Percentiles rank a stretch among this genome's conserved stretches.
Evolutionary conservation across 2,888 invertebrate species (phyloP).

Genomic region (Acronicta leporina): DNA sequence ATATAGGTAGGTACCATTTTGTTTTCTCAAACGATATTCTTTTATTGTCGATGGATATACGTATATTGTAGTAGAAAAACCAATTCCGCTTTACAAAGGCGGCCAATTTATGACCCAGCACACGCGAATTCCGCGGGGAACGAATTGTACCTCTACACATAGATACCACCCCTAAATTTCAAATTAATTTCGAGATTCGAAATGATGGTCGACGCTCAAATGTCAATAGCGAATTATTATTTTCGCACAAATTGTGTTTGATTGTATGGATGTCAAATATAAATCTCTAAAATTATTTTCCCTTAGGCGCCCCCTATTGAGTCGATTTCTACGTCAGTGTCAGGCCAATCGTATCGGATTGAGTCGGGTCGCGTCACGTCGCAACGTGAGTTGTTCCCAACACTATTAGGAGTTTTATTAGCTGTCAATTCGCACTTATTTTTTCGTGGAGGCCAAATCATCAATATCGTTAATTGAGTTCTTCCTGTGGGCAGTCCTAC

Average conservation of each 20-base stretch:
- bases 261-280: constrained; percentile 60
- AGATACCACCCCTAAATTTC: constrained; percentile 55
- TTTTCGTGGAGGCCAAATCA: constrained; percentile 40
- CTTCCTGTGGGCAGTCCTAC: constrained; percentile 28
- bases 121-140: constrained; percentile 62
- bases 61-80: constrained; percentile 76
- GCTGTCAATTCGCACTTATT: constrained; percentile 68
- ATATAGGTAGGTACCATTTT: constrained; percentile 34
- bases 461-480: constrained; percentile 49
- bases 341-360: constrained; percentile 67
- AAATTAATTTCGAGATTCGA: constrained; percentile 63
- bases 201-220: constrained; percentile 57
- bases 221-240: constrained; percentile 54
- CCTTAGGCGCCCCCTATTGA: constrained; percentile 51
- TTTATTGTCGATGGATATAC: constrained; percentile 56
- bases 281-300: constrained; percentile 62
- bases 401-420: constrained; percentile 77
- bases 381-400: constrained; percentile 64
- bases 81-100: constrained; percentile 79
- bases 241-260: constrained; percentile 59
- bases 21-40: constrained; percentile 57
- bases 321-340: constrained; percentile 62
- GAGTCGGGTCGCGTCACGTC: constrained; percentile 75
- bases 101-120: constrained; percentile 77
- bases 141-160: constrained; percentile 41